Evolutionary conservation across 2,797 vertebrate genomes (phyloP).

Genomic region (Esox lucius): DNA sequence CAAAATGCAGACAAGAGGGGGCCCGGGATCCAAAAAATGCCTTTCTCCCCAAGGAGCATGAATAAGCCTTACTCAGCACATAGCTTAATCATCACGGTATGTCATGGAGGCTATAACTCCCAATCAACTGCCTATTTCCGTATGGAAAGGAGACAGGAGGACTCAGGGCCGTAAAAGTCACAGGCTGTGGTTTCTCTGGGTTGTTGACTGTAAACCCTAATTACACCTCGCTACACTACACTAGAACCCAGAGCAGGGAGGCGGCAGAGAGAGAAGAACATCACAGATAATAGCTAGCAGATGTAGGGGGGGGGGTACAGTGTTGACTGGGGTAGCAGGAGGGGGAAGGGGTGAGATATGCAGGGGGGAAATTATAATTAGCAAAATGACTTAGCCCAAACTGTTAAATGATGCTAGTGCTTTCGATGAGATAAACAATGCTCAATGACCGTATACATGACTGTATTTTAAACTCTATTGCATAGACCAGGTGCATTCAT

Average conservation of each 20-base stretch:
- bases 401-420: background rate
- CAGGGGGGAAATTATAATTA: constrained; percentile 21
- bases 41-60: background rate
- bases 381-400: constrained; percentile 35
- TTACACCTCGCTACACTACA: constrained; percentile 64
- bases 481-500: no score
- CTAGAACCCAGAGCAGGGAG: constrained; percentile 46
- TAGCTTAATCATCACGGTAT: background rate
- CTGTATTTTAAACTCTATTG: no score
- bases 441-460: no score
- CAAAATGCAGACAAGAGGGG: background rate
- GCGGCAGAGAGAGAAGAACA: constrained; percentile 50
- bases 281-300: constrained; percentile 70
- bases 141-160: constrained; percentile 39
- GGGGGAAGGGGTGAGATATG: constrained; percentile 6
- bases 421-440: no score
- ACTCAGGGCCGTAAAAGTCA: constrained; percentile 59
- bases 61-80: constrained; percentile 9
- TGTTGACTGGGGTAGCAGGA: background rate
- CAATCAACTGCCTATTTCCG: constrained; percentile 14
- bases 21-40: background rate
- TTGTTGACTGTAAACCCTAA: constrained; percentile 75
- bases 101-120: background rate
- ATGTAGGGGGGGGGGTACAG: constrained; percentile 50
- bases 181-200: constrained; percentile 65